phyloP scores from a whole-genome alignment of 2,797 vertebrate genomes.

The Spondyliosoma cantharus region DNA sequence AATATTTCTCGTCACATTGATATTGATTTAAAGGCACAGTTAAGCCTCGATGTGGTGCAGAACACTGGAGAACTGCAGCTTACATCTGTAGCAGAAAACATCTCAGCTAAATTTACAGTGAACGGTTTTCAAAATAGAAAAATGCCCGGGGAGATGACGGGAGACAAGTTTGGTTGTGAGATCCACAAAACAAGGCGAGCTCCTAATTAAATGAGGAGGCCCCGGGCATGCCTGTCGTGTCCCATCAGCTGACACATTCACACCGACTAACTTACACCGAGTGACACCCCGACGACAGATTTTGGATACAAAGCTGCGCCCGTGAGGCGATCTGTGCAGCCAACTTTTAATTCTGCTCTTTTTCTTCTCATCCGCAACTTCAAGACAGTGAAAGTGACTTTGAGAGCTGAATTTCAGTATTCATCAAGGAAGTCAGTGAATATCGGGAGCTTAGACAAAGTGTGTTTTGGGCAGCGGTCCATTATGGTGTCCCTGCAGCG shows the following conservation, averaged over 20 bases:
- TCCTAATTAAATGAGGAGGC: slow-evolving; percentile 71
- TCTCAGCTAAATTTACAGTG: slow-evolving; percentile 35
- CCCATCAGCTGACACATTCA: slow-evolving; percentile 63
- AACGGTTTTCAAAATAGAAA: slow-evolving; percentile 41
- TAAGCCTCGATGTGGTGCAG: slow-evolving; percentile 5
- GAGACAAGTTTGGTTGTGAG: slow-evolving; percentile 45
- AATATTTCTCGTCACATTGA: slow-evolving; percentile 40
- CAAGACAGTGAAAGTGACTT: slow-evolving; percentile 63
- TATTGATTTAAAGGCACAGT: slow-evolving; percentile 24
- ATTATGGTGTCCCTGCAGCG: slow-evolving; percentile 52
- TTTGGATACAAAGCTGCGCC: slow-evolving; percentile 50
- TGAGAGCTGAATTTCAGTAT: slow-evolving; percentile 55
- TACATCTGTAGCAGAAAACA: slow-evolving; percentile 21
- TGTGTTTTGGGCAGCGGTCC: slow-evolving; percentile 68
- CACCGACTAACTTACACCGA: slow-evolving; percentile 39
- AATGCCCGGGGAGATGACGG: slow-evolving; percentile 25
- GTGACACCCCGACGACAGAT: slow-evolving; percentile 62
- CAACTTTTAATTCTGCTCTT: slow-evolving; percentile 49
- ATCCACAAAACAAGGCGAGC: slow-evolving; percentile 50
- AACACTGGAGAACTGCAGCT: slow-evolving; percentile 27
- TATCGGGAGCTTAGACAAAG: slow-evolving; percentile 55
- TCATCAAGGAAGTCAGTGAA: slow-evolving; percentile 39
- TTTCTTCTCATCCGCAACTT: slow-evolving; percentile 28
- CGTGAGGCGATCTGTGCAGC: slow-evolving; percentile 10
- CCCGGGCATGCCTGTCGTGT: slow-evolving; percentile 52